Percentiles rank a stretch among this genome's conserved stretches.
Evolutionary conservation across 2,113 vertebrate species (phyloP).

Genomic region (Mastomys natalensis): DNA sequence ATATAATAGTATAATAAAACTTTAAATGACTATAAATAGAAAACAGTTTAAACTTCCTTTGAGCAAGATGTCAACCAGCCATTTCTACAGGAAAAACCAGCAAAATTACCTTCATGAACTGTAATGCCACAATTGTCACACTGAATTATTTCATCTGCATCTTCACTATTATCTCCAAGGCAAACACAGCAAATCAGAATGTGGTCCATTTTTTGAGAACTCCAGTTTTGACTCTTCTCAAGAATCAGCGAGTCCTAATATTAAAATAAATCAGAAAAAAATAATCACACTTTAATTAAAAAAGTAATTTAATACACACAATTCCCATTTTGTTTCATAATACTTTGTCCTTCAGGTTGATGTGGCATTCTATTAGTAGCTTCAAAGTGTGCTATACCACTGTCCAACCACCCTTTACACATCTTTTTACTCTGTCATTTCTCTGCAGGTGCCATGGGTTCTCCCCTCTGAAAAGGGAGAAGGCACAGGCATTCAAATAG

Average conservation of each 20-base stretch:
- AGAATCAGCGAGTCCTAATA: constrained; percentile 94
- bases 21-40: neutral
- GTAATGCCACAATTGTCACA: constrained; percentile 99
- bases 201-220: constrained; percentile 96
- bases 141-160: constrained; percentile 99
- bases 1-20: constrained; percentile 7
- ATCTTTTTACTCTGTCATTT: neutral
- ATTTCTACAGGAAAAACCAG: neutral
- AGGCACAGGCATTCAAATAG: neutral
- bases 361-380: neutral
- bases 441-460: neutral
- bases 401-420: neutral
- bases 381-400: neutral
- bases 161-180: constrained; percentile 99
- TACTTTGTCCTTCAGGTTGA: constrained; percentile 47
- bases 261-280: constrained; percentile 79
- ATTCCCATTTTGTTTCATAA: neutral
- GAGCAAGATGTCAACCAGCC: neutral
- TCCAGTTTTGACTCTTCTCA: constrained; percentile 96
- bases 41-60: constrained; percentile 40
- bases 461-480: constrained; percentile 23
- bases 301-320: constrained; percentile 26
- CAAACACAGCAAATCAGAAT: constrained; percentile 99
- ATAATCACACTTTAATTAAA: constrained; percentile 55
- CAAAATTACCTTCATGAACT: constrained; percentile 96